Base-by-base conservation (phyloP, 64 coral and sea anemone species). In the Trachythela sp. region DNA sequence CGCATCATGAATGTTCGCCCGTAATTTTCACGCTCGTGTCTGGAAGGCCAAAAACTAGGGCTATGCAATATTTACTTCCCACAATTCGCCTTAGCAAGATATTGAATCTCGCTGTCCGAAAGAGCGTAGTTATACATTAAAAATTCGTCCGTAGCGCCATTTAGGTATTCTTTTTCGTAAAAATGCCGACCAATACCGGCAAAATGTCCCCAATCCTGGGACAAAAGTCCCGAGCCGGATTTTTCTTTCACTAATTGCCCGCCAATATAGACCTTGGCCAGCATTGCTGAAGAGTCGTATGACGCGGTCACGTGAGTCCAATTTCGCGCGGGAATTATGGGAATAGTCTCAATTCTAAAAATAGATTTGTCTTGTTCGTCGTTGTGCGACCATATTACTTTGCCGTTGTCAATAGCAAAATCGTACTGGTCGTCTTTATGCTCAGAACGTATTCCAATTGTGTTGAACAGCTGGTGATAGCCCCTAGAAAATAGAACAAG, bases 191-290 rank as follows among this genome's bases (percentile, higher is more conserved):
- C 96, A 54, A 99, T 95, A 4, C 96, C 96, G n/a, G 96, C 96
- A 85, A 93, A 99, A 86, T 99, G 96, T 70, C 96, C 96, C 96
- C 96, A 99, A 80, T 99, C 96, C 85, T 99, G 96, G 17, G 96
- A 99, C 29, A 99, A 91, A 9, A 92, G 86, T 9, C 96, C 96
- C 38, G 85, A 91, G 5, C 93, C 96, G 30, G 96, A 94, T 56
- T 95, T 94, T n/a, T 85, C 54, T 38, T 99, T 99, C 13, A 93
- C 58, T 51, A 95, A 70, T 1, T 93, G 50, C 0, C 96, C 96
- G 33, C 93, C 91, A 31, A 95, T 84, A 67, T 89, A 99, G 60
- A 99, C 93, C 85, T 95, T 99, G 9, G 96, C 96, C 36, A 95
- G 36, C 91, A 92, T 93, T 67, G 87, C 42, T 1, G 36, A 34